Conservation (phyloP, 1,140 invertebrate genomes). For the Sweltsa coloradensis region DNA sequence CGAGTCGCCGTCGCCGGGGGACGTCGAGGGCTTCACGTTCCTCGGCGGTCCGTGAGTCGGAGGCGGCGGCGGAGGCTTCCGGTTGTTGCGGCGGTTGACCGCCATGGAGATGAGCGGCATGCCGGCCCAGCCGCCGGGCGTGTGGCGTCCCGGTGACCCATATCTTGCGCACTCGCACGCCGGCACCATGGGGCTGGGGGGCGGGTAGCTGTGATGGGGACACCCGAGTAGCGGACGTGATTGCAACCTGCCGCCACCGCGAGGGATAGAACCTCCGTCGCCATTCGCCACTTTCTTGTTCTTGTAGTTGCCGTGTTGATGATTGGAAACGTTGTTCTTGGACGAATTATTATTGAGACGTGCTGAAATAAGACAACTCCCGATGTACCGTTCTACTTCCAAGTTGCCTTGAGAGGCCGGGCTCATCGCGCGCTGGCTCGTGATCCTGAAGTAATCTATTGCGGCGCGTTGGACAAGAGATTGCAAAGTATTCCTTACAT, state of each 20-base stretch:
- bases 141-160: too few relatives aligned
- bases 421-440: slow-evolving; percentile 42
- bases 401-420: slow-evolving; percentile 41
- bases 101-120: slow-evolving; percentile 53
- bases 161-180: too few relatives aligned
- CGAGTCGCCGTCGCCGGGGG: too few relatives aligned
- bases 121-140: slow-evolving; percentile 42
- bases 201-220: neutral
- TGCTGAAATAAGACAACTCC: slow-evolving; percentile 42
- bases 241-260: too few relatives aligned
- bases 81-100: slow-evolving; percentile 21
- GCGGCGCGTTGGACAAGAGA: too few relatives aligned
- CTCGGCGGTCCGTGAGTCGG: too few relatives aligned
- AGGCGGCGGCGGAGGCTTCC: neutral
- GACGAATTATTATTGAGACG: neutral
- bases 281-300: neutral
- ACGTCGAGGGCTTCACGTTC: slow-evolving; percentile 18
- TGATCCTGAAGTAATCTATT: too few relatives aligned
- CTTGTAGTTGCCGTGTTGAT: neutral
- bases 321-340: neutral
- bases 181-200: neutral
- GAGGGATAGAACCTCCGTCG: too few relatives aligned
- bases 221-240: neutral
- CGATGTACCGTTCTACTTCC: slow-evolving; percentile 51
- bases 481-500: too few relatives aligned